These are phyloP conservation scores for Phthorimaea operculella DNA, from an alignment of 1,140 invertebrate species.

Conservation along the genomic window DNA sequence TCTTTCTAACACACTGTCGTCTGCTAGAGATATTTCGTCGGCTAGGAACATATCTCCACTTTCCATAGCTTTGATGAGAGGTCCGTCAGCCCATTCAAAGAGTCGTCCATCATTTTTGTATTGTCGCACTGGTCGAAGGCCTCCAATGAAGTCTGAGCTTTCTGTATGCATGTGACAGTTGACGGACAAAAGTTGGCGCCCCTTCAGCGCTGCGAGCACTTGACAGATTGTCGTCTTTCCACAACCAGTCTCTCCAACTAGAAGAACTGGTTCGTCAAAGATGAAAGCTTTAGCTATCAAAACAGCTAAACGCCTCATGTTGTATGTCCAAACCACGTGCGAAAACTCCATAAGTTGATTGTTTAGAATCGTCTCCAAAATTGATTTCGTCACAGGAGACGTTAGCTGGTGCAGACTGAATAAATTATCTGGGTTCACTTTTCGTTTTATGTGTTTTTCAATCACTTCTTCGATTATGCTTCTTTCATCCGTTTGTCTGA, in stretches of 20 bases:
- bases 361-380: conserved; percentile 76
- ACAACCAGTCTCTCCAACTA: conserved; percentile 98
- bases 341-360: conserved; percentile 71
- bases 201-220: conserved; percentile 77
- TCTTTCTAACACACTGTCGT: conserved; percentile 98
- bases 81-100: conserved; percentile 99
- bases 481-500: conserved; percentile 84
- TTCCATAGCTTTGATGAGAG: conserved; percentile 91
- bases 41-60: conserved; percentile 90
- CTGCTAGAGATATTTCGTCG: conserved; percentile 99
- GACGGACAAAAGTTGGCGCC: conserved; percentile 78
- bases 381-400: conserved; percentile 79
- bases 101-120: conserved; percentile 71
- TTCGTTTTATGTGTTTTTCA: conserved; percentile 86
- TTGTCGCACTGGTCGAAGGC: conserved; percentile 88
- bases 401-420: conserved; percentile 81
- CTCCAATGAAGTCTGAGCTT: conserved; percentile 97
- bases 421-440: conserved; percentile 78
- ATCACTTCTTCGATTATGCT: conserved; percentile 83
- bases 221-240: conserved; percentile 99
- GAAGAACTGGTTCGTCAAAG: conserved; percentile 93
- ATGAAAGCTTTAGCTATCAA: conserved; percentile 89
- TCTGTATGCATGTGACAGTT: conserved; percentile 99
- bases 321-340: conserved; percentile 94
- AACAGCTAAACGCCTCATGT: conserved; percentile 92